Evolutionary conservation across 2,113 vertebrate species (phyloP), one percentile per base, ranked within the genome.

Genomic region (Prinia subflava): DNA sequence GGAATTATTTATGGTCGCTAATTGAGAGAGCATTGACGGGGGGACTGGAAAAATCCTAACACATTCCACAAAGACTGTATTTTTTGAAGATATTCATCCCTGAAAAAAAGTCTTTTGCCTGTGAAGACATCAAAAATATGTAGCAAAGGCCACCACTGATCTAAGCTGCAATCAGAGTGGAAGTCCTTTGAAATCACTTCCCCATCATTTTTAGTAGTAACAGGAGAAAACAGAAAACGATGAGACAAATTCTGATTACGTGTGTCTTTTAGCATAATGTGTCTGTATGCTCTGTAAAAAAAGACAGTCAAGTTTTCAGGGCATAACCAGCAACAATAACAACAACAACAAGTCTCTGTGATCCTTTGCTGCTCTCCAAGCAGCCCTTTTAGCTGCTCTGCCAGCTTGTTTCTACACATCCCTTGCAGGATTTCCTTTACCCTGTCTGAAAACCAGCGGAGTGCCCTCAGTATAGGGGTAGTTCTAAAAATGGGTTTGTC

Each of bases 1-100:
- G 47, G n/a, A 89, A 88, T 96, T 97, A 94, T 97, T 92, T 94
- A 94, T 90, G 92, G 75, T 83, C 11, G 18, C 41, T 97, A 97
- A 97, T 96, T 95, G 94, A 78, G 64, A 78, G 64, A 96, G 22
- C 27, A 44, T 41, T 70, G 92, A 44, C 47, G 69, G 50, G 37
- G 16, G 30, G 21, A 63, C 78, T 28, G 31, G 79, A 86, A 75
- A 67, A 86, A 80, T 86, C 55, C 35, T 63, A 31, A 41, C n/a
- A 80, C 10, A 3, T 15, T 64, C 24, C 30, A 41, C 18, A 28
- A 57, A 74, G 27, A 52, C 24, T 39, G 5, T 0, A 15, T 94
- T 31, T 83, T 63, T 55, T 4, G 7, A 37, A 22, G 50, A 81
- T 19, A 23, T 55, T 80, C 31, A 67, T 23, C 63, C 16, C 28